phyloP scores from a whole-genome alignment of 2,113 vertebrate species.

The Trachemys scripta region DNA sequence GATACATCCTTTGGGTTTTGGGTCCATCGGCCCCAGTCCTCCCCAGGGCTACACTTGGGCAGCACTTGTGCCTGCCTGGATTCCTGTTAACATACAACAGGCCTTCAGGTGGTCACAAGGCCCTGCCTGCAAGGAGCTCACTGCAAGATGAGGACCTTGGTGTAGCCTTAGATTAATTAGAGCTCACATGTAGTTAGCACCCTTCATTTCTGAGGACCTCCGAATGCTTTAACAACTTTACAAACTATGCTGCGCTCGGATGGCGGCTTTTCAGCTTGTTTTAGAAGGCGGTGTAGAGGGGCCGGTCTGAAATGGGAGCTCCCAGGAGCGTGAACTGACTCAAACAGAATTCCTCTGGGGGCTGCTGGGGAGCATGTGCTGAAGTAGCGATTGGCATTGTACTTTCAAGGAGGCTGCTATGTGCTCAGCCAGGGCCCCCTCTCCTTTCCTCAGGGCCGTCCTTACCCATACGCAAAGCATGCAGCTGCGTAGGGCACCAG shows the following conservation, averaged over 20 bases:
- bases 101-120: rapidly evolving
- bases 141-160: not conserved
- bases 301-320: too few relatives aligned
- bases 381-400: too few relatives aligned
- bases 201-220: not conserved
- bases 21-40: not conserved
- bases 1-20: rapidly evolving
- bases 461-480: too few relatives aligned
- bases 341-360: too few relatives aligned
- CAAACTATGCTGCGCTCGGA: not conserved
- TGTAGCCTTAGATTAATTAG: not conserved
- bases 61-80: not conserved
- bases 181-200: rapidly evolving
- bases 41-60: too few relatives aligned
- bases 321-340: too few relatives aligned
- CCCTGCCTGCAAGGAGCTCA: not conserved
- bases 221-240: rapidly evolving
- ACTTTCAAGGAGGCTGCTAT: too few relatives aligned
- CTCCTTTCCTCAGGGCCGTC: too few relatives aligned
- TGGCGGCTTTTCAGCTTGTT: not conserved
- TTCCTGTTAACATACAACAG: not conserved
- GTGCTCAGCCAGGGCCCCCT: too few relatives aligned
- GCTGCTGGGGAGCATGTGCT: too few relatives aligned
- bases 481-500: too few relatives aligned
- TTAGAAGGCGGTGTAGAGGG: not conserved